Evolutionary conservation across 2,113 vertebrate species (phyloP).

Genomic region (Xyliphius kryptos): DNA sequence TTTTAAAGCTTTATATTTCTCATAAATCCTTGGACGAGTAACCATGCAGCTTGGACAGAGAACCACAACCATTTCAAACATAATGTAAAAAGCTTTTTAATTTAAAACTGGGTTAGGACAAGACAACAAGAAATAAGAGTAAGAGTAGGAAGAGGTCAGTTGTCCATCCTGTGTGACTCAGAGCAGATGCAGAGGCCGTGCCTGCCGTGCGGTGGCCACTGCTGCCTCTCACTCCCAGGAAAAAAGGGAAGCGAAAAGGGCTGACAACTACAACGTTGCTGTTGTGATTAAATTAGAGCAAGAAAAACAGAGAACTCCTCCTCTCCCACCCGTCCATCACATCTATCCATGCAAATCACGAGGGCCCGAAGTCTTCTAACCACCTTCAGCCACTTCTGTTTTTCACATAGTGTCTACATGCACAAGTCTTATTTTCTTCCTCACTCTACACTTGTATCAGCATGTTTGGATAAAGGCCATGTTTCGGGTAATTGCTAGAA

Average conservation of each 20-base stretch:
- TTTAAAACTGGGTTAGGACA: background rate
- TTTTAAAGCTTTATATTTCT: too few relatives aligned
- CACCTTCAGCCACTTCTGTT: constrained; percentile 36
- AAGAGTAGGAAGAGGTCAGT: constrained; percentile 22
- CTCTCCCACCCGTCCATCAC: constrained; percentile 44
- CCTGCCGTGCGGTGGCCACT: constrained; percentile 23
- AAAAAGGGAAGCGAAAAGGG: constrained; percentile 64
- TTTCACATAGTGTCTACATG: constrained; percentile 23
- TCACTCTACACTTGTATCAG: constrained; percentile 16
- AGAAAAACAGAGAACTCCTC: constrained; percentile 39
- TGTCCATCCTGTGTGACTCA: constrained; percentile 42
- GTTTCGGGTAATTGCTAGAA: constrained; percentile 23
- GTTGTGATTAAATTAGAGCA: constrained; percentile 49
- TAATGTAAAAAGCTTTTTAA: too few relatives aligned
- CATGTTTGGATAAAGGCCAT: constrained; percentile 18
- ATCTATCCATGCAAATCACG: constrained; percentile 42
- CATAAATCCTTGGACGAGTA: too few relatives aligned
- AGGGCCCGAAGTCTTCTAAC: constrained; percentile 22
- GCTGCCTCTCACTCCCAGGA: constrained; percentile 35
- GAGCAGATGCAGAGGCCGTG: constrained; percentile 35
- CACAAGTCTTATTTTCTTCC: constrained; percentile 10
- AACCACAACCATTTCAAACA: too few relatives aligned
- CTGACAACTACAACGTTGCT: constrained; percentile 63
- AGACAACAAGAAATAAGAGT: background rate
- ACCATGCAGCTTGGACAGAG: too few relatives aligned